Conservation (phyloP, 2,113 vertebrate species). For the Lagopus muta region DNA sequence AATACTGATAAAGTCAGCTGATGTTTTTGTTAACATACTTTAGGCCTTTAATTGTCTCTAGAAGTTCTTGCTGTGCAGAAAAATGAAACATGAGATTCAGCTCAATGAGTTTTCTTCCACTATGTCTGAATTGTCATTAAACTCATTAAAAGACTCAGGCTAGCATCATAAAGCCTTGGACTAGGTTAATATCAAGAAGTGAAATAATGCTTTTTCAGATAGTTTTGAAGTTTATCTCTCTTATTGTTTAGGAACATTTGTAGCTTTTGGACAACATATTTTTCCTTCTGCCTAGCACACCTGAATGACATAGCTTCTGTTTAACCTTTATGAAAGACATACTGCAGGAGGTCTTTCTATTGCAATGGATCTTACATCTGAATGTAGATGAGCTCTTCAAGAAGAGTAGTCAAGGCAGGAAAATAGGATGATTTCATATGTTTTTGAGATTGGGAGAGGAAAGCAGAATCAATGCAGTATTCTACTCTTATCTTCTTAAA, state of each 20-base stretch:
- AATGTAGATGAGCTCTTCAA: neutral
- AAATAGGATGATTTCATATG: neutral
- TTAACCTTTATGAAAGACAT: neutral
- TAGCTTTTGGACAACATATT: neutral
- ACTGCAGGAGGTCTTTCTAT: neutral
- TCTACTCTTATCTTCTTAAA: neutral
- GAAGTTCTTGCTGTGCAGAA: neutral
- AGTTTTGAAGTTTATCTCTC: neutral
- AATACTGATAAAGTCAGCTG: constrained; percentile 1
- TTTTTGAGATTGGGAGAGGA: neutral
- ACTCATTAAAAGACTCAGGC: neutral
- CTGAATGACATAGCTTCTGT: neutral
- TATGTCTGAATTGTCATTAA: neutral
- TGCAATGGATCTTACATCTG: neutral
- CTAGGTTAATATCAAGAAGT: neutral
- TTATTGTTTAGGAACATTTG: neutral
- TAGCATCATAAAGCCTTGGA: neutral
- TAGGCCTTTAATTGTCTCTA: neutral
- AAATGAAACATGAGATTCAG: constrained; percentile 7
- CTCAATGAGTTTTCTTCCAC: constrained; percentile 29
- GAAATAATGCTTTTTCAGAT: neutral
- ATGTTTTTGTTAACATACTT: neutral
- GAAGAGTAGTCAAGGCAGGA: neutral
- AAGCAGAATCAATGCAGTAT: neutral
- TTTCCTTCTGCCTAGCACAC: neutral